These are phyloP conservation scores for Sorex fumeus DNA, from an alignment of 2,113 vertebrate genomes.

Conservation along the genomic window DNA sequence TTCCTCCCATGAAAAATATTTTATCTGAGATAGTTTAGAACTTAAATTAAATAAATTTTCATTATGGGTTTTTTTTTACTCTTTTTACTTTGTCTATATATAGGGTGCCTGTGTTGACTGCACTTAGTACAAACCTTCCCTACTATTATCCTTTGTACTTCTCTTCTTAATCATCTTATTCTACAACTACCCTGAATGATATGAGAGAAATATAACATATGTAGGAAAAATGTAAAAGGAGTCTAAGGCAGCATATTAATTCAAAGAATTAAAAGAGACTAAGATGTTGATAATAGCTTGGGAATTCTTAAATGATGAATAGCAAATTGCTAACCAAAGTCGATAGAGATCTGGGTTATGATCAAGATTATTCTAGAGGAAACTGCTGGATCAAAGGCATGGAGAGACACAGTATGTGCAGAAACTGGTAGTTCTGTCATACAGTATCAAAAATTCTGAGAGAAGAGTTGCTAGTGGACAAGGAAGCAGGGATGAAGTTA, in stretches of 20 bases:
- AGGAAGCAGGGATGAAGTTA: background rate
- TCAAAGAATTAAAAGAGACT: background rate
- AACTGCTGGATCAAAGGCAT: conserved; percentile 24
- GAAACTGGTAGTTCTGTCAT: no score
- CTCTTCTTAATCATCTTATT: background rate
- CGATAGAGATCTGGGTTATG: conserved; percentile 35
- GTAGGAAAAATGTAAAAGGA: background rate
- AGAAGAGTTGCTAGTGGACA: background rate
- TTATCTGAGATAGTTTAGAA: conserved; percentile 39
- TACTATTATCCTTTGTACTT: background rate
- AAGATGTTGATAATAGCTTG: conserved; percentile 15
- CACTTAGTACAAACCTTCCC: background rate
- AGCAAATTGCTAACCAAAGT: conserved; percentile 56
- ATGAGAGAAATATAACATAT: background rate
- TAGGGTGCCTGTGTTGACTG: no score
- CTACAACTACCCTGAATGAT: background rate
- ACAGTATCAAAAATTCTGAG: conserved; percentile 28
- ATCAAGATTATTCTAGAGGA: background rate
- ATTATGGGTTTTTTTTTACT: no score
- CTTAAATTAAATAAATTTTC: background rate
- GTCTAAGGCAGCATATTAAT: background rate
- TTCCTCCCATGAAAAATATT: background rate
- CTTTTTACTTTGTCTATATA: background rate
- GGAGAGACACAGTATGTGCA: background rate
- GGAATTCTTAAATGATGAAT: background rate